phyloP scores from a whole-genome alignment of 1,140 invertebrate species.

The Bombus waltoni region DNA sequence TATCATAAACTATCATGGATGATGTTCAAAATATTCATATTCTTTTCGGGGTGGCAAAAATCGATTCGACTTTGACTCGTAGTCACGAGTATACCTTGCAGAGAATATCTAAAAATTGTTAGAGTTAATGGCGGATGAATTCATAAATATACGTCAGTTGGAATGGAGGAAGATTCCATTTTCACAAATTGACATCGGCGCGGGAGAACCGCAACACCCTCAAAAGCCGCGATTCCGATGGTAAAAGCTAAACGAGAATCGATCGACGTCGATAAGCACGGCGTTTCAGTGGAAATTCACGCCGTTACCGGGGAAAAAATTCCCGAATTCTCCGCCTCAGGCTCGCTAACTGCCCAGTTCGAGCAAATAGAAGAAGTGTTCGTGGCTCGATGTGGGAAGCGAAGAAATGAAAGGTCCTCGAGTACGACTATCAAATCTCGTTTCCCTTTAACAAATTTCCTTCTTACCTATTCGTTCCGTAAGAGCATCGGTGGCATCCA shows the following conservation, averaged over 20 bases:
- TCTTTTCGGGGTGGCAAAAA: too few relatives aligned
- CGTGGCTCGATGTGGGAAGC: not conserved
- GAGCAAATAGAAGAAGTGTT: not conserved
- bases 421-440: constrained; percentile 16
- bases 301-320: not conserved
- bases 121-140: not conserved
- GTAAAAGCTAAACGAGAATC: constrained; percentile 6
- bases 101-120: not conserved
- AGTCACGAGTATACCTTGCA: too few relatives aligned
- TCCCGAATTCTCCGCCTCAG: not conserved
- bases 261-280: constrained; percentile 16
- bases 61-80: not conserved
- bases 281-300: constrained; percentile 19
- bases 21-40: too few relatives aligned
- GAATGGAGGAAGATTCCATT: constrained; percentile 16
- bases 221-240: not conserved
- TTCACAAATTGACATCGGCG: not conserved
- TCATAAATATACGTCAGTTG: not conserved
- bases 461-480: constrained; percentile 1
- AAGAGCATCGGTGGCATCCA: not conserved
- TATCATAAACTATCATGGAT: too few relatives aligned
- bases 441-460: constrained; percentile 46
- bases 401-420: not conserved
- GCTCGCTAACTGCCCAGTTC: not conserved
- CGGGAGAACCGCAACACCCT: constrained; percentile 18